These are phyloP conservation scores for Sphaeridia pumilis DNA, from an alignment of 2,888 invertebrate genomes.

Conservation along the genomic window DNA sequence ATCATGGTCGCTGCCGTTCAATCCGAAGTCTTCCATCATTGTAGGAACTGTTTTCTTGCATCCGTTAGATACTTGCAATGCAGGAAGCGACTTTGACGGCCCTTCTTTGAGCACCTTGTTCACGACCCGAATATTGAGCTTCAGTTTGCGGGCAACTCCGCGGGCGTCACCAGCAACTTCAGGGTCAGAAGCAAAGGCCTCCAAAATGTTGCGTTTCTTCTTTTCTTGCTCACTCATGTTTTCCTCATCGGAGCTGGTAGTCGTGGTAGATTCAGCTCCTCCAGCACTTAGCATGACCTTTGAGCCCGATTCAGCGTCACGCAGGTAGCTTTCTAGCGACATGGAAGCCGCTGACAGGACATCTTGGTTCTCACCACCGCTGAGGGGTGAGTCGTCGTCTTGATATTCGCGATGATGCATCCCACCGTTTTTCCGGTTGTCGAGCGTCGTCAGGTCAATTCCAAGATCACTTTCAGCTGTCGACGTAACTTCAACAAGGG, in stretches of 20 bases:
- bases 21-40: background rate
- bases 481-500: constrained; percentile 28
- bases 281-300: no score
- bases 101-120: constrained; percentile 33
- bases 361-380: background rate
- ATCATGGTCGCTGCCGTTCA: background rate
- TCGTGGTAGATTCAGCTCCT: background rate
- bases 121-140: constrained; percentile 29
- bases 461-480: background rate
- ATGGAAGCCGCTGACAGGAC: constrained; percentile 12
- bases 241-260: background rate
- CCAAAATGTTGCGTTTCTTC: constrained; percentile 19
- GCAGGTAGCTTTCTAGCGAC: constrained; percentile 10
- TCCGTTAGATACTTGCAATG: no score
- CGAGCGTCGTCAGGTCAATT: background rate
- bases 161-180: constrained; percentile 33
- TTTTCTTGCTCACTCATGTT: constrained; percentile 5
- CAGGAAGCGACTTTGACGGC: constrained; percentile 18
- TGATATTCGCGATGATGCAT: no score
- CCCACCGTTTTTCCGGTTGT: background rate
- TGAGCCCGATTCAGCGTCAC: constrained; percentile 5
- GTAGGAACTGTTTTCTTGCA: no score
- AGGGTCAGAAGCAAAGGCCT: constrained; percentile 28
- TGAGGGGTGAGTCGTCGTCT: background rate
- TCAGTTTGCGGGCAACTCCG: constrained; percentile 33